These are phyloP conservation scores for Hydrozoanthus gracilis DNA, from an alignment of 92 coral and sea anemone genomes.

Conservation along the genomic window DNA sequence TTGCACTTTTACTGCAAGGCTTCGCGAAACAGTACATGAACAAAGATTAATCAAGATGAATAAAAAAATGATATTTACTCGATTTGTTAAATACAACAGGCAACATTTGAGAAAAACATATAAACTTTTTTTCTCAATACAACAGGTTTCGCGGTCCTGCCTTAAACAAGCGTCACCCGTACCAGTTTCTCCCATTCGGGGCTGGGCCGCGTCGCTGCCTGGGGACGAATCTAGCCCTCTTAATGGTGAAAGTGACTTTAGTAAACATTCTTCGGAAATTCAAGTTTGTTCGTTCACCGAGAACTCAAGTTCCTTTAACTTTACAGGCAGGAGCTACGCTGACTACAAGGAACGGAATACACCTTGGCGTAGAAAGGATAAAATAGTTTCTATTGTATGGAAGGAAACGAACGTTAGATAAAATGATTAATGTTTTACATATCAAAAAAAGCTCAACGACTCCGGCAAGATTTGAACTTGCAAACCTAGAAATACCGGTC, in stretches of 20 bases:
- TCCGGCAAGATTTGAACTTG: too few relatives aligned
- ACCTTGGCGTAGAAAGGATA: constrained; percentile 41
- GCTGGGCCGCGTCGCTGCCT: constrained; percentile 77
- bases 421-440: too few relatives aligned
- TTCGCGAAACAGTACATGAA: too few relatives aligned
- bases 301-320: constrained; percentile 61
- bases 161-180: constrained; percentile 64
- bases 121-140: not conserved
- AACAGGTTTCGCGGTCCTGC: constrained; percentile 63
- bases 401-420: too few relatives aligned
- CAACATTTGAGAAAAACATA: not conserved
- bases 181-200: constrained; percentile 74
- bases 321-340: constrained; percentile 57
- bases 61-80: too few relatives aligned
- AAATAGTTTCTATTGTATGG: not conserved
- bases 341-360: constrained; percentile 57
- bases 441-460: too few relatives aligned
- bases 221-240: constrained; percentile 64
- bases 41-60: too few relatives aligned
- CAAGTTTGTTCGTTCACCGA: constrained; percentile 65
- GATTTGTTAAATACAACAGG: too few relatives aligned
- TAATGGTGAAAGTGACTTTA: constrained; percentile 66
- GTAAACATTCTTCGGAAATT: constrained; percentile 66
- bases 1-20: too few relatives aligned
- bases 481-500: too few relatives aligned